Conservation (phyloP, 37 sponge, comb jelly and placozoan genomes). For the Aplysina aerophoba region DNA sequence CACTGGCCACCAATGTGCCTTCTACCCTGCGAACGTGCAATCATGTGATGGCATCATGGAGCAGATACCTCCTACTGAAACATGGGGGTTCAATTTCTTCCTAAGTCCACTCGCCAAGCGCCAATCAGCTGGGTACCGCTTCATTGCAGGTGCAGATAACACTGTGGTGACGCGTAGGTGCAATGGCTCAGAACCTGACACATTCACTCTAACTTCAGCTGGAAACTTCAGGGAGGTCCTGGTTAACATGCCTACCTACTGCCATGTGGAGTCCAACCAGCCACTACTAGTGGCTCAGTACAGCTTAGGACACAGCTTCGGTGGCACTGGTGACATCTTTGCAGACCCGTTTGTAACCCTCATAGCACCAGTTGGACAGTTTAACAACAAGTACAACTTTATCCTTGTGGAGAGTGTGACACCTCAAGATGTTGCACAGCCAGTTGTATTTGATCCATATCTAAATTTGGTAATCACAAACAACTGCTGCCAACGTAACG, state of each 20-base stretch:
- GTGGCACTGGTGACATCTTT: not conserved
- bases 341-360: constrained; percentile 70
- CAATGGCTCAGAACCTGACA: not conserved
- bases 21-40: not conserved
- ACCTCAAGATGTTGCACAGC: not conserved
- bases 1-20: constrained; percentile 44
- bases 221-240: constrained; percentile 27
- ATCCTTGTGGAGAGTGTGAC: not conserved
- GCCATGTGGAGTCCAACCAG: constrained; percentile 43
- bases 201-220: constrained; percentile 11
- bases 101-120: constrained; percentile 36
- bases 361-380: constrained; percentile 76
- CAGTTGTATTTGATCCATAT: not conserved
- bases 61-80: constrained; percentile 62
- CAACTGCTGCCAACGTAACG: not conserved
- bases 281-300: constrained; percentile 53
- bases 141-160: constrained; percentile 41
- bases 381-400: constrained; percentile 46
- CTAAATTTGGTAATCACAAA: not conserved
- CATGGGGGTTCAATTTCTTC: constrained; percentile 61
- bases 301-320: constrained; percentile 22
- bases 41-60: constrained; percentile 65
- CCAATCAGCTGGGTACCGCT: constrained; percentile 16
- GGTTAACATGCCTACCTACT: constrained; percentile 6
- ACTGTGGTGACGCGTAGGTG: constrained; percentile 46